Conservation (phyloP, 2,797 vertebrate species). For the Gobionotothen gibberifrons region DNA sequence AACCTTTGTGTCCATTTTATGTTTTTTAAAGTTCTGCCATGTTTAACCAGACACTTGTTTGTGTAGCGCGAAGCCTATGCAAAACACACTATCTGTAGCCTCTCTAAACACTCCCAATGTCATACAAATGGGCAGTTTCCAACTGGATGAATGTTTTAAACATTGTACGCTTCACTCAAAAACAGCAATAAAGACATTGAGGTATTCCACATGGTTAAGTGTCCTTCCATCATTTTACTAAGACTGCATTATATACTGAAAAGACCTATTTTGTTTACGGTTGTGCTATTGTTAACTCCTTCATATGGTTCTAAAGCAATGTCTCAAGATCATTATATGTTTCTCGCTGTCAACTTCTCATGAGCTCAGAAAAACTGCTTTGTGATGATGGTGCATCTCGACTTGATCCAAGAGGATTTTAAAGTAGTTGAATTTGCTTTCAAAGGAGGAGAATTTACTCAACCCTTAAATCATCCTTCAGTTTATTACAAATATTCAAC, state of each 20-base stretch:
- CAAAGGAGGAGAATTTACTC: no score
- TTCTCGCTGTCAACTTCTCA: no score
- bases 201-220: conserved; percentile 74
- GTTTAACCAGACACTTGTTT: conserved; percentile 79
- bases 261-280: neutral
- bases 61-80: conserved; percentile 83
- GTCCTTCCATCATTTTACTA: conserved; percentile 18
- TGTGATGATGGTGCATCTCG: no score
- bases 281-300: neutral
- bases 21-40: conserved; percentile 65
- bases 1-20: conserved; percentile 64
- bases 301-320: no score
- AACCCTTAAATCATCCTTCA: no score
- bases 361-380: no score
- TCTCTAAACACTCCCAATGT: conserved; percentile 85
- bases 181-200: conserved; percentile 96
- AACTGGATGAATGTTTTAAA: conserved; percentile 86
- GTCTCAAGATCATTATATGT: no score
- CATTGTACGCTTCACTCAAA: conserved; percentile 90
- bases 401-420: no score
- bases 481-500: no score
- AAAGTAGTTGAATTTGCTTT: no score
- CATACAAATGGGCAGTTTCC: conserved; percentile 84
- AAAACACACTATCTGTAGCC: conserved; percentile 84
- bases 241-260: neutral